Base-by-base conservation (phyloP, 2,797 vertebrate genomes). In the Micromesistius poutassou region DNA sequence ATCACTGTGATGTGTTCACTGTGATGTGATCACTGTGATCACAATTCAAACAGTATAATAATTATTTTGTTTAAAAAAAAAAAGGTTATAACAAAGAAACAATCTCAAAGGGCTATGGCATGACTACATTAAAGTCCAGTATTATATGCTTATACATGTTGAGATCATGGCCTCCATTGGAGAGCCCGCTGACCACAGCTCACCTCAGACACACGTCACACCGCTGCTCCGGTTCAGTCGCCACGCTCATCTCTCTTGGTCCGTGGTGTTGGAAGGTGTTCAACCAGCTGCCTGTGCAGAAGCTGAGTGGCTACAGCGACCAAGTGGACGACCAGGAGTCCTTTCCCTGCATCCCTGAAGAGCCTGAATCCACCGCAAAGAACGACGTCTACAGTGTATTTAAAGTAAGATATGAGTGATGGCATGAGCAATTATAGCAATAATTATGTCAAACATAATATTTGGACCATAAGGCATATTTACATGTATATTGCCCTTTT, bases 301-400 rank as follows among this genome's bases (percentile, higher is more conserved):
- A 74, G 81, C 74, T 93, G 35, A 82, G 81, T 0, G 93, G 87
- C 22, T 94, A 94, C 79, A 1, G 6, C 0, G 74, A 88, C 35
- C 76, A 73, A 0, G 68, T 85, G 14, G 80, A 87, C 0, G 92
- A 93, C 79, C 1, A 3, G 0, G 89, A 82, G 8, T 82, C 7
- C n/a, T n/a, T n/a, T n/a, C n/a, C n/a, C n/a, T n/a, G 5, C 8
- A 25, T 22, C 19, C 19, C 5, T 46, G 28, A n/a, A n/a, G n/a
- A n/a, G n/a, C n/a, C n/a, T n/a, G 36, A 7, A 55, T 77, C 40
- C 3, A 5, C 19, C 1, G 31, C 72, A 13, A 90, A 82, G 79
- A 76, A 81, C 10, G 92, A 94, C 0, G 91, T 92, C 38, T 93
- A 91, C 88, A 85, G 76, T 78, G 40, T 93, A 30, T 94, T 95